A percentile compares a stretch with the other conserved stretches of the same genome.
These are phyloP conservation scores for Arizona elegans DNA, from an alignment of 2,113 vertebrate species.

Conservation along the genomic window DNA sequence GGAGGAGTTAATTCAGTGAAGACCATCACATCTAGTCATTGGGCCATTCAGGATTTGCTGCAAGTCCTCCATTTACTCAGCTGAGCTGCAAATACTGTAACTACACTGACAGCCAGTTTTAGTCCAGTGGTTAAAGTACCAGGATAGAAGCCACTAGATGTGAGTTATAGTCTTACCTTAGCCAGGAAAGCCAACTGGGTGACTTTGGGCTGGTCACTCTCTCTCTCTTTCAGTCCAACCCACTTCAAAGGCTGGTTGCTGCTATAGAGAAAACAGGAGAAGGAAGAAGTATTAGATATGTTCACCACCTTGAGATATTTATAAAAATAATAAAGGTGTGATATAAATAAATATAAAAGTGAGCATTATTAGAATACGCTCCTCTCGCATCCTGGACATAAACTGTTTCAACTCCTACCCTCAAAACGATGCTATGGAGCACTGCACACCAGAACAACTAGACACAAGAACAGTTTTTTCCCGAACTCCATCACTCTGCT, in stretches of 20 bases:
- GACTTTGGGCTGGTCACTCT: neutral
- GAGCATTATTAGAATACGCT: neutral
- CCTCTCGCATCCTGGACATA: neutral
- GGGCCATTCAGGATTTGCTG: neutral
- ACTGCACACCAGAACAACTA: no score
- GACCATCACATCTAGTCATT: no score
- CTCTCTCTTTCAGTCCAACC: neutral
- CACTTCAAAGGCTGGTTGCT: neutral
- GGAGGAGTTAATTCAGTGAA: neutral
- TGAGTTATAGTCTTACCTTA: neutral
- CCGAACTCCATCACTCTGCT: no score
- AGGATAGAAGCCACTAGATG: neutral
- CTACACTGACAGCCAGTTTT: neutral
- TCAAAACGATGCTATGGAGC: no score
- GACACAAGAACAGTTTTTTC: no score
- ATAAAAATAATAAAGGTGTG: neutral
- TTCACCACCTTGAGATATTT: neutral
- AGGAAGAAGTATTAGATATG: neutral
- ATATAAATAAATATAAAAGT: neutral
- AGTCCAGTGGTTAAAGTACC: neutral
- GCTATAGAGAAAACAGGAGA: neutral
- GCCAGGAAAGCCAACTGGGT: no score
- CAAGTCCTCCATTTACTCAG: neutral
- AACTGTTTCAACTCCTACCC: no score
- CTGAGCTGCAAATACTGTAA: neutral